Evolutionary conservation across 2,888 invertebrate genomes (phyloP).

Genomic region (Campoletis raptor): DNA sequence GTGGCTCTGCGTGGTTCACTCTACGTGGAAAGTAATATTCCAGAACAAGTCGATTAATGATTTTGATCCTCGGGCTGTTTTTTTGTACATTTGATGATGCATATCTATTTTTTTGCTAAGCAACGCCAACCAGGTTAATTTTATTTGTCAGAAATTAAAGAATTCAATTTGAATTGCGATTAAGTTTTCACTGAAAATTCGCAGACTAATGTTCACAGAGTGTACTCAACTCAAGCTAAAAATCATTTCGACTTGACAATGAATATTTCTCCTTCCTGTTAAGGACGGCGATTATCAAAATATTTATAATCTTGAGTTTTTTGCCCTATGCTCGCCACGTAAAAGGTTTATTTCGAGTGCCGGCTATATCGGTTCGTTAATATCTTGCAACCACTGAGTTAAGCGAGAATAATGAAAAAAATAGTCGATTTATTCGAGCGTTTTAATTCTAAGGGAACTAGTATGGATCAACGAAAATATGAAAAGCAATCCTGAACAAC

Average conservation of each 20-base stretch:
- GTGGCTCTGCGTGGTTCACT: background rate
- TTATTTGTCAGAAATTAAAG: background rate
- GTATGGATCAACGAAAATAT: constrained; percentile 83
- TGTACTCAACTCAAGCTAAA: background rate
- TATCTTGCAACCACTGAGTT: constrained; percentile 2
- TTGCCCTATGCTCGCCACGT: constrained; percentile 7
- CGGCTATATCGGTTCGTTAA: constrained; percentile 5
- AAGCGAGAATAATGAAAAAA: background rate
- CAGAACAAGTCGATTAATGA: background rate
- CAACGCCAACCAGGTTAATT: background rate
- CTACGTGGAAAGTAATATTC: background rate
- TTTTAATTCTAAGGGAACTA: constrained; percentile 12
- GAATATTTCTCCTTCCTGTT: background rate
- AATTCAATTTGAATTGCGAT: background rate
- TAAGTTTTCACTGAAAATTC: background rate
- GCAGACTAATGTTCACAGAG: background rate
- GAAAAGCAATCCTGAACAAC: constrained; percentile 87
- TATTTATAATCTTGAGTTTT: constrained; percentile 7
- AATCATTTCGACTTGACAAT: background rate
- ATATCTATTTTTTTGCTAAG: background rate
- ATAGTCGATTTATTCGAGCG: background rate
- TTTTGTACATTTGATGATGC: background rate
- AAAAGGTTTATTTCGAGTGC: background rate
- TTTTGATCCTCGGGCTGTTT: background rate
- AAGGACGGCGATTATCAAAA: background rate